Percentiles rank a stretch among this genome's conserved stretches.
phyloP scores from a whole-genome alignment of 2,113 vertebrate genomes.

The Heterochromis multidens region DNA sequence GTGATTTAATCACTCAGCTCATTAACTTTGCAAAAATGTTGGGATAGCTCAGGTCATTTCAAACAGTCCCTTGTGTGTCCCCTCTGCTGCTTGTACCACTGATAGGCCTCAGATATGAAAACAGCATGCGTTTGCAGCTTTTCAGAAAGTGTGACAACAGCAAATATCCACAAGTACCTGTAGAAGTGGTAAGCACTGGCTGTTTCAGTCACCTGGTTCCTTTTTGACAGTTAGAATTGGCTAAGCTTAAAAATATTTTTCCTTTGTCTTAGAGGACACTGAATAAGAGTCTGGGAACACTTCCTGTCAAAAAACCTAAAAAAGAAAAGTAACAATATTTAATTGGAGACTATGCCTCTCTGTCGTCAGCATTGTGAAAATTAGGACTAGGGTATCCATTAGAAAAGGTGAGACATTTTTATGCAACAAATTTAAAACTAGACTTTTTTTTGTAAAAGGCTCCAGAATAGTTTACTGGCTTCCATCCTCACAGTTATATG shows the following conservation, averaged over 20 bases:
- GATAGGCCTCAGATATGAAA: constrained; percentile 23
- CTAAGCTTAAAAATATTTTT: constrained; percentile 31
- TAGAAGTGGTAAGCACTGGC: background rate
- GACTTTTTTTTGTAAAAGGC: too few relatives aligned
- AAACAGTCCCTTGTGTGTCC: constrained; percentile 24
- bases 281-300: background rate
- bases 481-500: background rate
- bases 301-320: background rate
- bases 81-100: constrained; percentile 33
- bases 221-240: constrained; percentile 36
- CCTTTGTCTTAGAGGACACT: constrained; percentile 20
- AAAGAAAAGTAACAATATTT: background rate
- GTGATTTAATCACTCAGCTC: constrained; percentile 42
- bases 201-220: constrained; percentile 13
- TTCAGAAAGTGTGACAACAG: constrained; percentile 4
- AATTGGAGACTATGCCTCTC: too few relatives aligned
- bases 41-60: constrained; percentile 24
- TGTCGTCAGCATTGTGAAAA: background rate
- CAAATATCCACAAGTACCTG: constrained; percentile 35
- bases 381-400: background rate
- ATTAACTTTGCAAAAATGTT: constrained; percentile 61
- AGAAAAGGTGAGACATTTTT: too few relatives aligned
- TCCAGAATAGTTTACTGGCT: background rate
- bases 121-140: constrained; percentile 60
- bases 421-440: too few relatives aligned